Evolutionary conservation across 2,113 vertebrate genomes (phyloP).

Genomic region (Chelonoidis abingdonii): DNA sequence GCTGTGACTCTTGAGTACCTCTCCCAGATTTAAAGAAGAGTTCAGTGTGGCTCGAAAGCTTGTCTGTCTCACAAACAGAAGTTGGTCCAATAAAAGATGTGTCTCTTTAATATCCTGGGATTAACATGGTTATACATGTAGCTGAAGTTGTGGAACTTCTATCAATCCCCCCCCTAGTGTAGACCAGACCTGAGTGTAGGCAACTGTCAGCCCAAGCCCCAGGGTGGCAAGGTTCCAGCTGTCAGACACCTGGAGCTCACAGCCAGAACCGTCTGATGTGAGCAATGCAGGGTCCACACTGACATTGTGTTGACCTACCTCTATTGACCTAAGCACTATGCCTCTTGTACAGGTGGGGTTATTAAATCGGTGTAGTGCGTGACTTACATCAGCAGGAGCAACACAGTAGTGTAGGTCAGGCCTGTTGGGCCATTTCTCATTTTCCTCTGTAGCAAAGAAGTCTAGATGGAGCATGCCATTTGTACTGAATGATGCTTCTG

Average conservation of each 20-base stretch:
- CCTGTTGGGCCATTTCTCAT: not conserved
- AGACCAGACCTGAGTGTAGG: too few species aligned
- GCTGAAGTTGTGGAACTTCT: too few species aligned
- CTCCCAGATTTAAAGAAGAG: too few species aligned
- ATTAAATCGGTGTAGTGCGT: not conserved
- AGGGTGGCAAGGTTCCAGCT: too few species aligned
- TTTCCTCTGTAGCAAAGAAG: not conserved
- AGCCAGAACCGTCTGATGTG: not conserved
- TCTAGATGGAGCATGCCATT: not conserved
- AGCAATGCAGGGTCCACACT: not conserved
- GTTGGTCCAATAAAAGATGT: too few species aligned
- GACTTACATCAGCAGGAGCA: not conserved
- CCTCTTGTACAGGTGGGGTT: not conserved
- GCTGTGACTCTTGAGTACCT: too few species aligned
- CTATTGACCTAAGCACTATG: not conserved
- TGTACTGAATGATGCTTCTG: not conserved
- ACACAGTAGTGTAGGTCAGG: not conserved
- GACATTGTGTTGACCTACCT: not conserved
- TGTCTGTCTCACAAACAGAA: too few species aligned
- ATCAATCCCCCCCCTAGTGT: too few species aligned
- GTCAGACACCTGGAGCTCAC: not conserved
- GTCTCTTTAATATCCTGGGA: too few species aligned
- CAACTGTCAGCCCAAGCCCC: too few species aligned
- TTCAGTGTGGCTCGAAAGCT: too few species aligned
- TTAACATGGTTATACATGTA: too few species aligned